Conservation (phyloP, 2,797 vertebrate species). For the Fistularia commersonii region DNA sequence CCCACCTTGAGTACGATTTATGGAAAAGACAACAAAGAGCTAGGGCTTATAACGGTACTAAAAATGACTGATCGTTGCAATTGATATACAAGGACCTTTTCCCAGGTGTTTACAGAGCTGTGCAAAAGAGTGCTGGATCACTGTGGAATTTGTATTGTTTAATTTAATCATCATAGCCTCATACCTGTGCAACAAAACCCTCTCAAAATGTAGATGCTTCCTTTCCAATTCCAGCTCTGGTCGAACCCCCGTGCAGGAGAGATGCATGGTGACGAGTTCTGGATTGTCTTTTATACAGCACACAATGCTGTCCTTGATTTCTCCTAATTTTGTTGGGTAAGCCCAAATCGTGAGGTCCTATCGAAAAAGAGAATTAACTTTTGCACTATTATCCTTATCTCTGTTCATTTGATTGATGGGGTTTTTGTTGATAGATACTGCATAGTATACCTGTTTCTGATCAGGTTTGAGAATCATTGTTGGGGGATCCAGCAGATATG, state of each 20-base stretch:
- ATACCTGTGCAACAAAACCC: slow-evolving; percentile 82
- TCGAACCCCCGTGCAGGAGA: slow-evolving; percentile 83
- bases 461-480: slow-evolving; percentile 77
- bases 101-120: too few species aligned
- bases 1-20: slow-evolving; percentile 63
- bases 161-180: background rate
- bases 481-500: slow-evolving; percentile 82
- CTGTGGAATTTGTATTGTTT: too few species aligned
- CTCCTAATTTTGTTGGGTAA: slow-evolving; percentile 78
- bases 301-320: slow-evolving; percentile 79
- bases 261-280: slow-evolving; percentile 66
- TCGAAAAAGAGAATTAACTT: slow-evolving; percentile 1
- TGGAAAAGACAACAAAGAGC: background rate
- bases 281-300: slow-evolving; percentile 86
- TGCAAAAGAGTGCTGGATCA: too few species aligned
- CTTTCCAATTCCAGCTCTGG: slow-evolving; percentile 81
- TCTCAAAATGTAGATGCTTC: slow-evolving; percentile 80
- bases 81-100: too few species aligned
- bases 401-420: background rate
- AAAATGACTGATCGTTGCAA: too few species aligned
- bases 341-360: slow-evolving; percentile 85
- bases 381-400: background rate
- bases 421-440: background rate
- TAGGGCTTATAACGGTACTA: background rate
- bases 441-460: slow-evolving; percentile 77